Evolutionary conservation across 2,113 vertebrate genomes (phyloP), one percentile per base, ranked within the genome.

Genomic region (Oenanthe oenanthe): DNA sequence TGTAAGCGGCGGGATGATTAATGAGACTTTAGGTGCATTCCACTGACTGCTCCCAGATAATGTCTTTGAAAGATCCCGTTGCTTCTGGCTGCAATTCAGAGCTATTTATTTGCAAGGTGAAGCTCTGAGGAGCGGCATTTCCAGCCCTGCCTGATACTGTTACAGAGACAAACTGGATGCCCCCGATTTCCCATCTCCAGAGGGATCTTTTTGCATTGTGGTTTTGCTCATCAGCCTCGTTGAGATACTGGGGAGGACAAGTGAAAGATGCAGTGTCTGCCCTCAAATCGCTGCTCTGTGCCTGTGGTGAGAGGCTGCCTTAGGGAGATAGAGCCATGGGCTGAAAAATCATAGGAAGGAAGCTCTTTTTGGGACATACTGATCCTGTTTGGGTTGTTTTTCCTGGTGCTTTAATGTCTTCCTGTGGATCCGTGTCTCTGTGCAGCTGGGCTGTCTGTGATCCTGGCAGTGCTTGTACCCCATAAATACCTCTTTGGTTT

Each of bases 31-130:
- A 97, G 97, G 96, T 97, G 88, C 96, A 29, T 89, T 97, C 97
- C 92, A 93, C 97, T 48, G 90, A 96, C 97, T 97, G 94, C 97
- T 98, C 97, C 97, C 97, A 98, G 98, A 98, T 98, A 98, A 98
- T 97, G 98, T 98, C 97, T 98, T 97, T 97, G 97, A 97, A 97
- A 97, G 97, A 97, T 98, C 96, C 97, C 92, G 42, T 93, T 95
- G 97, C 97, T 97, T 86, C 97, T 97, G 97, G 98, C 96, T 96
- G 95, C 96, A 40, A 87, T 97, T 97, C 95, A 96, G 95, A 97
- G 89, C 97, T 97, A 97, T 98, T 98, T 98, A 97, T 98, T 98
- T 97, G 97, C 97, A 95, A 98, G 97, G 97, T 96, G 97, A 97
- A 97, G 89, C 96, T 92, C 95, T 87, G 95, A 97, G 97, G 94